Base-by-base conservation (phyloP, 2,888 invertebrate species). In the Drosophila demipolita region DNA sequence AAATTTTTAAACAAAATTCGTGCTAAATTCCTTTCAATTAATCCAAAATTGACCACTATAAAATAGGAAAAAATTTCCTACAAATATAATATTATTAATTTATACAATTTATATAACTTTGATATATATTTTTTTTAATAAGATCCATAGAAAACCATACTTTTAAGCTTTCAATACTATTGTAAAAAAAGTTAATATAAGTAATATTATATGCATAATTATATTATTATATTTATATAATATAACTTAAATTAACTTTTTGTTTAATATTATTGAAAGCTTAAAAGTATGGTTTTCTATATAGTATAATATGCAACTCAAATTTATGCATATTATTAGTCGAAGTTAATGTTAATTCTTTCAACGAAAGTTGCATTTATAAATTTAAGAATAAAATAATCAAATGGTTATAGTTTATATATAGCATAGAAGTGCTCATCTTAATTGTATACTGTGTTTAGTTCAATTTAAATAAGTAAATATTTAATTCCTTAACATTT, bases 41-140 rank as follows among this genome's bases (percentile, higher is more conserved):
- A 0, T 0, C 7, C 7, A 15, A 15, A 36, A 15, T 0, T 15
- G 7, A 7, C 15, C 2, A 36, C 7, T 6, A 6, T 7, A 6
- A 36, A 36, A 0, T 7, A 36, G 17, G 1, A 7, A 36, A 36
- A 36, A 17, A 1, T 36, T 7, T 7, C 2, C 36, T 1, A 29
- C 29, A 29, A 29, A 29, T 29, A 35, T 35, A 0, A 33, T 33
- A n/a, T n/a, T n/a, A 11, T 40, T n/a, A 1, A 40, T 11, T 11
- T 9, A 40, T 42, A 11, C n/a, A 2, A n/a, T n/a, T n/a, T 11
- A 5, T 17, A n/a, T 9, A n/a, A 40, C 17, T 40, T 40, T 40
- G 1, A n/a, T 40, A 1, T n/a, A 1, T n/a, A 9, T 17, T n/a
- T n/a, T 6, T 0, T 6, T 29, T 4, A 29, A 29, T 29, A 4